Percentiles rank a stretch among this genome's conserved stretches.
Conservation (phyloP, 2,113 vertebrate species). For the Malurus elegans region DNA sequence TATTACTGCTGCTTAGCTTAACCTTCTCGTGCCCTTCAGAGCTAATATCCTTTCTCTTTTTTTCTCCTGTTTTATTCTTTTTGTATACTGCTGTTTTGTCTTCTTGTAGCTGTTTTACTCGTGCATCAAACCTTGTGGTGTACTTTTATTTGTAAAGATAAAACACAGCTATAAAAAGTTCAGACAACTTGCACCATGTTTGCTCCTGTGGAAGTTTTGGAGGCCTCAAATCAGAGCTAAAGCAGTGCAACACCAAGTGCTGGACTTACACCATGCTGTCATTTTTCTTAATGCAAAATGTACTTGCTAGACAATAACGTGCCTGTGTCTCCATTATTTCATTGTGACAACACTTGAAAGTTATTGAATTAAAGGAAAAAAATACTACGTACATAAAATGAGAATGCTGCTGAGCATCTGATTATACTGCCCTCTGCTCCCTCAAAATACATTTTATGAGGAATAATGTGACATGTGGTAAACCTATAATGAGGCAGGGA, state of each 20-base stretch:
- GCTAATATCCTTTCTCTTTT: neutral
- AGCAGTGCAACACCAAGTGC: neutral
- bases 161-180: neutral
- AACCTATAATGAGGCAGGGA: neutral
- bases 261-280: neutral
- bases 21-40: neutral
- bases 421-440: neutral
- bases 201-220: neutral
- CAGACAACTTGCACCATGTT: neutral
- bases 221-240: neutral
- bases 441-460: neutral
- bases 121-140: neutral
- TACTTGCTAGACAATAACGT: neutral
- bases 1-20: constrained; percentile 27
- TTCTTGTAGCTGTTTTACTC: neutral
- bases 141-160: neutral
- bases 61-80: neutral
- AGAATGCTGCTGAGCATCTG: neutral
- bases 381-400: neutral
- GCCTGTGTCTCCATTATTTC: neutral
- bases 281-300: neutral
- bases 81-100: neutral
- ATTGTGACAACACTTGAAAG: neutral
- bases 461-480: neutral
- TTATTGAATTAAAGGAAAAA: neutral